phyloP scores from a whole-genome alignment of 2,888 invertebrate genomes.

The Cephalotes varians region DNA sequence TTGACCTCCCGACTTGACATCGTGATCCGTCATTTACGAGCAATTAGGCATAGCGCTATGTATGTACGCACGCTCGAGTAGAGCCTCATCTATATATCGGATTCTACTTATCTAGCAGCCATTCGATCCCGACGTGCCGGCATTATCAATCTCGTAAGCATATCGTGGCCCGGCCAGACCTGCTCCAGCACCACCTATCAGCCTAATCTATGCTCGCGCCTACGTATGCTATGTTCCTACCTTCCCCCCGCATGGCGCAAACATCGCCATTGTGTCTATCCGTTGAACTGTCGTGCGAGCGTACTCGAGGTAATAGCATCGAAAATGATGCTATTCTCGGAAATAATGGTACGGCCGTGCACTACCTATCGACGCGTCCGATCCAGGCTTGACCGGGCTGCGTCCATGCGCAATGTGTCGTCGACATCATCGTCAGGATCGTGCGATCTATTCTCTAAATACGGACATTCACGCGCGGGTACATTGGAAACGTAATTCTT shows the following conservation, averaged over 20 bases:
- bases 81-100: conserved; percentile 67
- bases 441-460: background rate
- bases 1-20: conserved; percentile 58
- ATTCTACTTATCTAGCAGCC: conserved; percentile 75
- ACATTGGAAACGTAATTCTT: background rate
- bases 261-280: conserved; percentile 80
- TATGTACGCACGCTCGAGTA: conserved; percentile 48
- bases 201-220: conserved; percentile 79
- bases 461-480: background rate
- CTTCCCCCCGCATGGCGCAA: conserved; percentile 68
- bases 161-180: conserved; percentile 79
- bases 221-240: conserved; percentile 70
- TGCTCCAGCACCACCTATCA: conserved; percentile 73
- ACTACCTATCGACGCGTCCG: conserved; percentile 52
- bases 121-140: conserved; percentile 70
- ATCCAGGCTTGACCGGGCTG: conserved; percentile 21
- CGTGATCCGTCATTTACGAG: conserved; percentile 76
- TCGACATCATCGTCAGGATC: conserved; percentile 23
- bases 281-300: conserved; percentile 76
- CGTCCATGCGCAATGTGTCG: conserved; percentile 10
- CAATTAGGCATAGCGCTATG: conserved; percentile 75
- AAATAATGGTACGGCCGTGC: conserved; percentile 69
- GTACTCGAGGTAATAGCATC: conserved; percentile 77
- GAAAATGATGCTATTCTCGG: conserved; percentile 80
- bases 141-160: conserved; percentile 81